These are phyloP conservation scores for Muscicapa adusta DNA, from an alignment of 2,113 vertebrate genomes.

Conservation along the genomic window DNA sequence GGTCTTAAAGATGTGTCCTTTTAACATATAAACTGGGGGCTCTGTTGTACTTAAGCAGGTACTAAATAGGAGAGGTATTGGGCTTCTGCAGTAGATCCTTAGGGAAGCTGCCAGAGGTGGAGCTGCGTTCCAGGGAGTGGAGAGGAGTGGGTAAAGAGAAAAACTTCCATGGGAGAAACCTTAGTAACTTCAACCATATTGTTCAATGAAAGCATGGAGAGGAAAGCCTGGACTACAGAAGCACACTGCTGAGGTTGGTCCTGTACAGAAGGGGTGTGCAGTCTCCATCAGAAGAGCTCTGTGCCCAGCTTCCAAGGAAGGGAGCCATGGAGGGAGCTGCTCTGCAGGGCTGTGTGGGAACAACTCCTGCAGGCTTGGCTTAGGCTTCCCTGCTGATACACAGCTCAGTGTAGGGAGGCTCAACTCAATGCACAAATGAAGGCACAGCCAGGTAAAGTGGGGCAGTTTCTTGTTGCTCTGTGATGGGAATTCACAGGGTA, in stretches of 20 bases:
- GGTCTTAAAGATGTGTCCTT: not conserved
- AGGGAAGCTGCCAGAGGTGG: not conserved
- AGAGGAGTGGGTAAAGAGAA: not conserved
- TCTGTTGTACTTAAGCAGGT: not conserved
- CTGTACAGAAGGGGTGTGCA: not conserved
- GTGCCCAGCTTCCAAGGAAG: rapidly evolving
- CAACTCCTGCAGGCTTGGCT: not conserved
- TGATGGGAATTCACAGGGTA: not conserved
- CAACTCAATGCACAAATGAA: not conserved
- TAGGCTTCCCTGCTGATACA: not conserved
- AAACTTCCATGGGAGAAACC: not conserved
- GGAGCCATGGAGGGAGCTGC: not conserved
- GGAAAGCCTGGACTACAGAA: not conserved
- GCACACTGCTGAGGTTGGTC: not conserved
- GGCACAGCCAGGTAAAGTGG: not conserved
- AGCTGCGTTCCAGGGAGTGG: not conserved
- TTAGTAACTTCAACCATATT: not conserved
- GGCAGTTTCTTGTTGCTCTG: not conserved
- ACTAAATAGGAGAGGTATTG: not conserved
- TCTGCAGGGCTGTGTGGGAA: not conserved
- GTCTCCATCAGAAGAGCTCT: not conserved
- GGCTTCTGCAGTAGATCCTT: not conserved
- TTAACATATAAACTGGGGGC: not conserved
- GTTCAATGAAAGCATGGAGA: not conserved
- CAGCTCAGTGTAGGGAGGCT: not conserved